These are phyloP conservation scores for Scomber japonicus DNA, from an alignment of 2,113 vertebrate species.

Conservation along the genomic window DNA sequence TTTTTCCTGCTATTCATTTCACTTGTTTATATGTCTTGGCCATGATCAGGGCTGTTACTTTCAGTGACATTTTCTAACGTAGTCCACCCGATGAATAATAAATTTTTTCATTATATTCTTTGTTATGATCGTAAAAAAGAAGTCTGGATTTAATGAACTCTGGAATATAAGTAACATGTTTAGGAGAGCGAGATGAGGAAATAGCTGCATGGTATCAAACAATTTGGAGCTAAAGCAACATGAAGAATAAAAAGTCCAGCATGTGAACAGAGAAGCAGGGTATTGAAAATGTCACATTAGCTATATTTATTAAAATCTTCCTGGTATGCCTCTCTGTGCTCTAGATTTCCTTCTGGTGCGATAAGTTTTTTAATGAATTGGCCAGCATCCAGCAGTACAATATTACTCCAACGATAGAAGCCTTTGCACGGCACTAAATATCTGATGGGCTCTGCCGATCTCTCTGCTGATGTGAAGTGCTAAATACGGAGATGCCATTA, in stretches of 20 bases:
- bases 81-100: slow-evolving; percentile 18
- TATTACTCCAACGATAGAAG: slow-evolving; percentile 55
- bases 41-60: not conserved
- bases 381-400: slow-evolving; percentile 62
- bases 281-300: slow-evolving; percentile 58
- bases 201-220: not conserved
- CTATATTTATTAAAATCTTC: slow-evolving; percentile 63
- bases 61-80: not conserved
- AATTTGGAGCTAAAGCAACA: not conserved
- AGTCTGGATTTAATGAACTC: slow-evolving; percentile 37
- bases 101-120: slow-evolving; percentile 12
- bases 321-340: slow-evolving; percentile 40
- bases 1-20: not conserved
- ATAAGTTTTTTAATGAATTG: slow-evolving; percentile 75
- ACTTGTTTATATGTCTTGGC: not conserved
- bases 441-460: slow-evolving; percentile 58
- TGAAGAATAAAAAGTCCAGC: slow-evolving; percentile 13
- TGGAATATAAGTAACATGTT: slow-evolving; percentile 18
- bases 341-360: slow-evolving; percentile 56
- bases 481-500: slow-evolving; percentile 73
- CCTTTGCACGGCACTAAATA: slow-evolving; percentile 45
- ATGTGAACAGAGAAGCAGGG: slow-evolving; percentile 34
- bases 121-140: slow-evolving; percentile 1
- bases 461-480: slow-evolving; percentile 53
- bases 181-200: not conserved